Base-by-base conservation (phyloP, 2,888 invertebrate species). In the Unio delphinus region DNA sequence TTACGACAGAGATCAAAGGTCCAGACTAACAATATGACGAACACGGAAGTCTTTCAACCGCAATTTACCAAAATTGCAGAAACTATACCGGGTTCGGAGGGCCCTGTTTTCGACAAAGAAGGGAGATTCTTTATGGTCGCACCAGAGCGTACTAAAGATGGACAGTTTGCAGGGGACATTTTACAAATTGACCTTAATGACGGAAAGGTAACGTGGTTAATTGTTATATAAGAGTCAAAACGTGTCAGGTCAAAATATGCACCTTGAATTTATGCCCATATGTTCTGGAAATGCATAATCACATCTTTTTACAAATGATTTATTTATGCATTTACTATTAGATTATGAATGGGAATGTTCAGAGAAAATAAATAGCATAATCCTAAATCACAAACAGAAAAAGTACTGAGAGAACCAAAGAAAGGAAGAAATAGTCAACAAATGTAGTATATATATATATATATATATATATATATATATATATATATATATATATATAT, bases 91-190 rank as follows among this genome's bases (percentile, higher is more conserved):
- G 87, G 87, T 57, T 78, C 87, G 2, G 87, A 88, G 73, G 87
- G 87, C 8, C 87, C 87, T 4, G 87, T 87, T 8, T 87, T 88
- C 76, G 83, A 84, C 65, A 79, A 67, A 67, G 65, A 78, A 65
- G 84, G 83, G 20, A 69, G 73, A n/a, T 86, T 88, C 72, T 87
- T 74, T 67, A 78, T 86, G 81, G 86, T 87, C 65, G 87, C 85
- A 4, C 86, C 87, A 8, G 83, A 81, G 72, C 80, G 80, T 3
- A 78, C 77, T 65, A 81, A 79, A 64, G 78, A 80, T 45, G 77
- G 73, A 23, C 74, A 78, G 57, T 73, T 70, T 64, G 84, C 85
- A 0, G 87, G 87, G 15, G 79, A 86, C 66, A 73, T 87, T 28
- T 55, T 85, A 6, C 76, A 75, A 71, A 77, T 88, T 7, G 76